A percentile compares a stretch with the other conserved stretches of the same genome.
These are phyloP conservation scores for Chelonoidis abingdonii DNA, from an alignment of 2,113 vertebrate genomes.

Conservation along the genomic window DNA sequence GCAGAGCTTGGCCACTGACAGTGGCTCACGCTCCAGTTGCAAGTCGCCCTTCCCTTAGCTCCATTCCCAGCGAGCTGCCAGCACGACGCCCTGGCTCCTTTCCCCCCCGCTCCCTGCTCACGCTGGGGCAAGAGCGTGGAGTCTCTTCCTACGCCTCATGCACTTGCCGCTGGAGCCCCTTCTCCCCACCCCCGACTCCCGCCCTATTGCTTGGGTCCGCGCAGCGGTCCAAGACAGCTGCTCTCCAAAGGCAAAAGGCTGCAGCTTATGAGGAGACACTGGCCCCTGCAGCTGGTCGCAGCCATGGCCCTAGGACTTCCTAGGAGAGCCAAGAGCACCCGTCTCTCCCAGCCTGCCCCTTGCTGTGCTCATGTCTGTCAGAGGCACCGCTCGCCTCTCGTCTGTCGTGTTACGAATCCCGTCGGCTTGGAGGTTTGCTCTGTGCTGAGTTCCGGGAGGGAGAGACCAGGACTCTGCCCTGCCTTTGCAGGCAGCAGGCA, in stretches of 20 bases:
- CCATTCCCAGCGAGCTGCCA: no score
- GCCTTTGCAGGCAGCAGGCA: background rate
- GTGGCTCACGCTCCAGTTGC: no score
- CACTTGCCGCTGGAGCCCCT: background rate
- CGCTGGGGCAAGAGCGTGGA: background rate
- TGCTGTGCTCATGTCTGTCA: no score
- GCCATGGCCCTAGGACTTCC: background rate
- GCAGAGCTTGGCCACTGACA: no score
- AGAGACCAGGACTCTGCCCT: background rate
- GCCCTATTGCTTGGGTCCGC: fast-evolving
- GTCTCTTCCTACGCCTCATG: background rate
- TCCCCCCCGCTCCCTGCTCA: no score
- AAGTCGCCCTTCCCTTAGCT: background rate
- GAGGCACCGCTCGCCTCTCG: no score
- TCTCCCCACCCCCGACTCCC: background rate
- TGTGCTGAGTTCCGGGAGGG: background rate
- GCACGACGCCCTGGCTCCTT: no score
- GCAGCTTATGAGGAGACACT: background rate
- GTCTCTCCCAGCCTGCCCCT: fast-evolving
- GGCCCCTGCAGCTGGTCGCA: fast-evolving
- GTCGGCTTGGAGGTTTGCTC: no score
- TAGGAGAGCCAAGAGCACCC: fast-evolving
- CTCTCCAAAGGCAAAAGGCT: no score
- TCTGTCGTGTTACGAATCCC: no score
- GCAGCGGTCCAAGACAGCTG: background rate